Percentiles rank a stretch among this genome's conserved stretches.
Evolutionary conservation across 2,888 invertebrate species (phyloP).

Genomic region (Zygaena filipendulae): DNA sequence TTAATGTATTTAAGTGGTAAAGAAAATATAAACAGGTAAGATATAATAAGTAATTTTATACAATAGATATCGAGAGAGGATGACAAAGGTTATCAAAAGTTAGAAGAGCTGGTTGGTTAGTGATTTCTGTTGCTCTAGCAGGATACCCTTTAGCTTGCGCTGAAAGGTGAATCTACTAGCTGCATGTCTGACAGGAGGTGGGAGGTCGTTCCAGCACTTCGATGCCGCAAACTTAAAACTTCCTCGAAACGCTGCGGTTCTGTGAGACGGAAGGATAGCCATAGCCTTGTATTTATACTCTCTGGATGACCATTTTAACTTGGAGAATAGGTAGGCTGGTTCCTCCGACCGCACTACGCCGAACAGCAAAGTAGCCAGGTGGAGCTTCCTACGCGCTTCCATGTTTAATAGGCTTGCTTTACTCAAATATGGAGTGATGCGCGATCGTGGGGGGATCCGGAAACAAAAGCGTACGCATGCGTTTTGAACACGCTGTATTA

Average conservation of each 20-base stretch:
- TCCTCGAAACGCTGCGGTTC: background rate
- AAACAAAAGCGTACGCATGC: slow-evolving; percentile 5
- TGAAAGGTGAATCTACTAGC: no score
- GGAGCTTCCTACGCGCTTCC: slow-evolving; percentile 1
- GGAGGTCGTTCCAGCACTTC: slow-evolving; percentile 3
- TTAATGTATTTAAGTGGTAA: no score
- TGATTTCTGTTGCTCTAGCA: background rate
- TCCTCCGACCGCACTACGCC: no score
- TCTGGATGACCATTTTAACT: no score
- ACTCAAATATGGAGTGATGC: slow-evolving; percentile 6
- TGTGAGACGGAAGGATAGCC: no score
- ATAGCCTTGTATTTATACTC: no score
- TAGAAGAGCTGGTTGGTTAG: background rate
- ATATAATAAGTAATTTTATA: no score
- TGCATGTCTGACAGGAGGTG: no score
- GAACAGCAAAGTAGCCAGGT: slow-evolving; percentile 3
- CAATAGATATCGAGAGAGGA: slow-evolving; percentile 6
- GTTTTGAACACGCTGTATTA: slow-evolving; percentile 6
- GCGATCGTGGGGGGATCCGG: slow-evolving; percentile 2
- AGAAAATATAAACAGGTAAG: no score
- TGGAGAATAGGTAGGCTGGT: no score
- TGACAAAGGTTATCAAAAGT: background rate
- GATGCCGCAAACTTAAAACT: slow-evolving; percentile 2
- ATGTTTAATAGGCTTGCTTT: slow-evolving; percentile 1
- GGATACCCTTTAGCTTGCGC: no score